A percentile compares a stretch with the other conserved stretches of the same genome.
phyloP scores from a whole-genome alignment of 2,113 vertebrate genomes.

The Sturnus vulgaris region DNA sequence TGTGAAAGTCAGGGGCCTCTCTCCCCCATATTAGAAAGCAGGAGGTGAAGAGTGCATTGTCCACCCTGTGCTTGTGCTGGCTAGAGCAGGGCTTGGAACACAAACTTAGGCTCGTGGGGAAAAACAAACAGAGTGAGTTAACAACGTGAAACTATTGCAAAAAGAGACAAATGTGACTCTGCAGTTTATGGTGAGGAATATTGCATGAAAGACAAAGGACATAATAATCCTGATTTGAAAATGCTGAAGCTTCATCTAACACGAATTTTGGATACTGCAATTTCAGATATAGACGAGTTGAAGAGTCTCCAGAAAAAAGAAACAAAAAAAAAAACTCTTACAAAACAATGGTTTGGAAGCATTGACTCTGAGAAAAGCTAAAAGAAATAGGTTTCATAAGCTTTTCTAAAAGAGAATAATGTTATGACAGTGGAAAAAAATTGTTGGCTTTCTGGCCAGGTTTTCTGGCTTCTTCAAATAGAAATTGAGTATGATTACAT shows the following conservation, averaged over 20 bases:
- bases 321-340: neutral
- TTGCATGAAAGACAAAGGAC: neutral
- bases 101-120: neutral
- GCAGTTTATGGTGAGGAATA: neutral
- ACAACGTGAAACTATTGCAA: neutral
- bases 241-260: neutral
- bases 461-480: neutral
- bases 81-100: neutral
- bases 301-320: neutral
- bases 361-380: neutral
- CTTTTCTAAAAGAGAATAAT: neutral
- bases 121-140: neutral
- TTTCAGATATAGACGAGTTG: neutral
- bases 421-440: neutral
- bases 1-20: neutral
- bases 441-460: neutral
- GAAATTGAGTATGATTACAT: neutral
- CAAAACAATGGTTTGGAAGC: neutral
- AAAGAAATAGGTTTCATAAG: neutral
- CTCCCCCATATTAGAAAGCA: neutral
- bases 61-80: neutral
- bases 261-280: neutral
- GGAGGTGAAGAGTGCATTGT: neutral
- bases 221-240: neutral
- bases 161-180: neutral